These are phyloP conservation scores for Drosophila villosipedis DNA, from an alignment of 2,888 invertebrate genomes.

Conservation along the genomic window DNA sequence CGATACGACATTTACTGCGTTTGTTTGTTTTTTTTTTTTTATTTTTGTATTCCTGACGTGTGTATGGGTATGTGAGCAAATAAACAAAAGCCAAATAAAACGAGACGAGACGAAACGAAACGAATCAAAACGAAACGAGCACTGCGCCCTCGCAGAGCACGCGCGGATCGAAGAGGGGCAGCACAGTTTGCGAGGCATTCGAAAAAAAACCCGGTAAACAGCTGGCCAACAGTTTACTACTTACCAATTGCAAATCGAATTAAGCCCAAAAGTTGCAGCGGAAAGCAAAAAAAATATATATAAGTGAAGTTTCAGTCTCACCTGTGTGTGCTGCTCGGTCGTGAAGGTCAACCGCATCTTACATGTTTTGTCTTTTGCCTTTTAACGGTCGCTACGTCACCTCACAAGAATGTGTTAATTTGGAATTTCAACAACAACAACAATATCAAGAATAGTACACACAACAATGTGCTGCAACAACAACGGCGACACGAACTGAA, in stretches of 20 bases:
- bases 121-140: constrained; percentile 20
- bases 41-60: constrained; percentile 51
- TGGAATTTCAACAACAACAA: constrained; percentile 45
- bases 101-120: constrained; percentile 23
- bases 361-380: constrained; percentile 55
- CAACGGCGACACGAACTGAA: constrained; percentile 21
- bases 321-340: constrained; percentile 18
- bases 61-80: constrained; percentile 14
- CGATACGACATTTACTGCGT: constrained; percentile 29
- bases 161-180: no score
- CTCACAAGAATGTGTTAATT: constrained; percentile 73
- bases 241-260: constrained; percentile 63
- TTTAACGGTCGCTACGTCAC: constrained; percentile 51
- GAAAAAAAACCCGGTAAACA: constrained; percentile 21
- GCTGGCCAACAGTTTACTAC: constrained; percentile 29
- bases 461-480: constrained; percentile 6
- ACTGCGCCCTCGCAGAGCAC: constrained; percentile 13
- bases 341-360: constrained; percentile 77
- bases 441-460: constrained; percentile 3
- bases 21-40: background rate
- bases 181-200: constrained; percentile 38
- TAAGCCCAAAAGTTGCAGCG: constrained; percentile 31
- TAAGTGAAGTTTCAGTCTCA: constrained; percentile 7
- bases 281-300: background rate
- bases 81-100: constrained; percentile 12